Evolutionary conservation across 2,888 invertebrate genomes (phyloP).

Genomic region (Eupithecia pulchellata): DNA sequence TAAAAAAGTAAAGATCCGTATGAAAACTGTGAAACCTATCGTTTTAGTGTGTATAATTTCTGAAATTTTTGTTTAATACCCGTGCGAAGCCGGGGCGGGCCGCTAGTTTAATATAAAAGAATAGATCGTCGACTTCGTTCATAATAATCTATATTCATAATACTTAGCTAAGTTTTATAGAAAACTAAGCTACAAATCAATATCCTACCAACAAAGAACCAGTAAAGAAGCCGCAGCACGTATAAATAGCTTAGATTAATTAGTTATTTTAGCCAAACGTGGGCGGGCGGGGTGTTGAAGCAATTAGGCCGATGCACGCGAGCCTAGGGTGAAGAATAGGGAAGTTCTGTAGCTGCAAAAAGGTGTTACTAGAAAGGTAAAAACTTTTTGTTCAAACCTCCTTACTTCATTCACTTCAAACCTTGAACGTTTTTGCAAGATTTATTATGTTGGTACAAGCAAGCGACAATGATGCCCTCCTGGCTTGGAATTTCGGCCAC

Average conservation of each 20-base stretch:
- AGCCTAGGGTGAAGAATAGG: slow-evolving; percentile 30
- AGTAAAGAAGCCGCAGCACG: slow-evolving; percentile 14
- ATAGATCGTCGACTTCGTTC: too few relatives aligned
- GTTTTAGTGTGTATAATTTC: too few relatives aligned
- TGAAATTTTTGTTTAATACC: too few relatives aligned
- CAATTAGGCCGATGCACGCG: slow-evolving; percentile 60
- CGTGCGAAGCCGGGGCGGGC: too few relatives aligned
- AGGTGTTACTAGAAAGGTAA: slow-evolving; percentile 2
- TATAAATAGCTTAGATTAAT: slow-evolving; percentile 51
- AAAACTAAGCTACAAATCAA: background rate
- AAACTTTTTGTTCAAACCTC: background rate
- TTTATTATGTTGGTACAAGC: too few relatives aligned
- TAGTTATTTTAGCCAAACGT: slow-evolving; percentile 56
- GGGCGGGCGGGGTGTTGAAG: slow-evolving; percentile 54
- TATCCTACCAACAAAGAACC: background rate
- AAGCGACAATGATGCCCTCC: too few relatives aligned
- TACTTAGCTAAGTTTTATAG: background rate
- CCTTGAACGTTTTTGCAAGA: too few relatives aligned
- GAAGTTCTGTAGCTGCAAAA: slow-evolving; percentile 18
- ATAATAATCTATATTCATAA: too few relatives aligned
- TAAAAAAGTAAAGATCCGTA: too few relatives aligned
- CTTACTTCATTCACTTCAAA: background rate
- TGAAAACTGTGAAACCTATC: too few relatives aligned
- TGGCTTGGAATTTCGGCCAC: too few relatives aligned
- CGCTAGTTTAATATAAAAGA: too few relatives aligned